phyloP scores from a whole-genome alignment of 92 coral and sea anemone species.

The Porites rus region DNA sequence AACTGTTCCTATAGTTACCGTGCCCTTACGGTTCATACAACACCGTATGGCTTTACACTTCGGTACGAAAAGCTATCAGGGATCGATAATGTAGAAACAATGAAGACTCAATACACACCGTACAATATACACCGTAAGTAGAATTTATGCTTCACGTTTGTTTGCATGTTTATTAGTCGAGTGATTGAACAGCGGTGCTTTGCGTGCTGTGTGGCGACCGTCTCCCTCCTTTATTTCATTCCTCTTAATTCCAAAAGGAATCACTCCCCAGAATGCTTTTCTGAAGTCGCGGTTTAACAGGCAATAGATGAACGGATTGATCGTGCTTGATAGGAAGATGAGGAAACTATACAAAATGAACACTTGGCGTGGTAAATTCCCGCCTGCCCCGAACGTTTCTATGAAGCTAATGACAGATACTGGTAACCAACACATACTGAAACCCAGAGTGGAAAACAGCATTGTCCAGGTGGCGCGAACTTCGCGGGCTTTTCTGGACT shows the following conservation, averaged over 20 bases:
- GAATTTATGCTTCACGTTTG: no score
- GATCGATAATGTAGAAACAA: no score
- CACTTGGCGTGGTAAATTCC: constrained; percentile 75
- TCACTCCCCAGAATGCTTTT: constrained; percentile 62
- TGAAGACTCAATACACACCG: no score
- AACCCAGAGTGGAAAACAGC: constrained; percentile 78
- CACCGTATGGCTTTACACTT: no score
- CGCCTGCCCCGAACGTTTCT: constrained; percentile 52
- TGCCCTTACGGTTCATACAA: no score
- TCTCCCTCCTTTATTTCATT: no score
- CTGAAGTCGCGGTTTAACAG: constrained; percentile 70
- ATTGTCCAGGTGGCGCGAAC: constrained; percentile 75
- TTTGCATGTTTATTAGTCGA: no score
- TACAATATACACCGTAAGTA: no score
- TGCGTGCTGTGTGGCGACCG: no score
- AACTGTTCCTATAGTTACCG: no score
- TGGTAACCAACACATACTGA: constrained; percentile 72
- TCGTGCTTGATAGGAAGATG: constrained; percentile 62
- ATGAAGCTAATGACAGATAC: constrained; percentile 53
- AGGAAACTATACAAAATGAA: constrained; percentile 73
- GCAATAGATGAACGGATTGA: constrained; percentile 82
- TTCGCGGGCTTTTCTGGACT: constrained; percentile 65
- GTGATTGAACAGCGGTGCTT: no score
- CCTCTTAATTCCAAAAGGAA: background rate
- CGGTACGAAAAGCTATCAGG: no score